Percentiles rank a stretch among this genome's conserved stretches.
Conservation (phyloP, 2,113 vertebrate species). For the Calonectris borealis region DNA sequence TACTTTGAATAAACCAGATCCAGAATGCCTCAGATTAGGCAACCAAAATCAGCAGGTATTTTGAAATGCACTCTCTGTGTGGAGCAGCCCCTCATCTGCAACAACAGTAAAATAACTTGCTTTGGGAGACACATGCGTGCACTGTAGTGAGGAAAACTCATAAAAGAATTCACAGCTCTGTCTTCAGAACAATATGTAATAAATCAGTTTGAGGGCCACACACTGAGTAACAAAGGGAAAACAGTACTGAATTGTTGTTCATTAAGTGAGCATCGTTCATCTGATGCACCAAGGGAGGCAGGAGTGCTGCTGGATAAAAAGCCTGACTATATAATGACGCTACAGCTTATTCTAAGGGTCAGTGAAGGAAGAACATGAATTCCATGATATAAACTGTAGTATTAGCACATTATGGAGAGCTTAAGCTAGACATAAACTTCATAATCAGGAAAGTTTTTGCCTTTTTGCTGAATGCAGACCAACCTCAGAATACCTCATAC, state of each 20-base stretch:
- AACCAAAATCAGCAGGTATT: slow-evolving; percentile 18
- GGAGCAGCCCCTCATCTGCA: not conserved
- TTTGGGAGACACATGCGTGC: not conserved
- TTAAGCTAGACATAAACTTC: not conserved
- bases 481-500: not conserved
- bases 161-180: not conserved
- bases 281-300: not conserved
- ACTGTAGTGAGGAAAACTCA: not conserved
- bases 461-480: not conserved
- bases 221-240: slow-evolving; percentile 14
- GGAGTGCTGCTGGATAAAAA: not conserved
- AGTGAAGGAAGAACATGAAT: not conserved
- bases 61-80: not conserved
- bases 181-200: slow-evolving; percentile 46
- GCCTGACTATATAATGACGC: not conserved
- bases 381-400: not conserved
- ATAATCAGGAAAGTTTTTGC: not conserved
- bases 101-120: not conserved
- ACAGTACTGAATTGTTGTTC: not conserved
- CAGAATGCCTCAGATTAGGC: not conserved
- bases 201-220: slow-evolving; percentile 47
- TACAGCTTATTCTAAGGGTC: not conserved
- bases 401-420: not conserved
- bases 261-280: not conserved
- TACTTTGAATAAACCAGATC: not conserved